Evolutionary conservation across 2,113 vertebrate species (phyloP).

Genomic region (Mystacornis crossleyi): DNA sequence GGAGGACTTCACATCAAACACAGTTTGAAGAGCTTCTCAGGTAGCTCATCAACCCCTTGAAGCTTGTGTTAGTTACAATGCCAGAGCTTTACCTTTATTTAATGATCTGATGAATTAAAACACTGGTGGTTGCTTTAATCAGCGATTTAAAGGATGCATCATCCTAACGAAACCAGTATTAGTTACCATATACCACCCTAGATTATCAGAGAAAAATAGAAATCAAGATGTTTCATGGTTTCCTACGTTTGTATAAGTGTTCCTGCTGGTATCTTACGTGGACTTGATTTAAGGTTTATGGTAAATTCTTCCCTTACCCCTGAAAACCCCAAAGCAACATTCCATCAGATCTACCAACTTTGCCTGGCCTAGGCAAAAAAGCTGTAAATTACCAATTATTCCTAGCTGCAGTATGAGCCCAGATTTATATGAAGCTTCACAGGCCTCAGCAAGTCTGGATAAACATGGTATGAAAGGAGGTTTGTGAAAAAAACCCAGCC

Average conservation of each 20-base stretch:
- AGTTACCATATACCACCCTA: neutral
- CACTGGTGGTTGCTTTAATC: neutral
- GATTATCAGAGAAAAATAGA: neutral
- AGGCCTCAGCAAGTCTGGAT: neutral
- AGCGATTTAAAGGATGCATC: neutral
- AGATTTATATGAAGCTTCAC: neutral
- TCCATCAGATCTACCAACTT: neutral
- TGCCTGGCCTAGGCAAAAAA: neutral
- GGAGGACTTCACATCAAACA: neutral
- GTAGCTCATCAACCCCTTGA: neutral
- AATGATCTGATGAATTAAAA: neutral
- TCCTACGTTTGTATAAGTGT: neutral
- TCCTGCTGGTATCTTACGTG: neutral
- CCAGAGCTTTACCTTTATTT: neutral
- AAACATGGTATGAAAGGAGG: neutral
- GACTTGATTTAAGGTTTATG: neutral
- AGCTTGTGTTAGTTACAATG: neutral
- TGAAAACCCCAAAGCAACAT: neutral
- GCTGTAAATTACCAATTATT: neutral
- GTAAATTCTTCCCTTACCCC: neutral
- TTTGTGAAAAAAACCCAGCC: neutral
- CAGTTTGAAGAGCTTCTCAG: neutral
- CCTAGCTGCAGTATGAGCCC: neutral
- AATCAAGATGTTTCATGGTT: neutral
- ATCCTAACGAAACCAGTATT: neutral